Conservation (phyloP, 2,888 invertebrate species). For the Villa cingulata region DNA sequence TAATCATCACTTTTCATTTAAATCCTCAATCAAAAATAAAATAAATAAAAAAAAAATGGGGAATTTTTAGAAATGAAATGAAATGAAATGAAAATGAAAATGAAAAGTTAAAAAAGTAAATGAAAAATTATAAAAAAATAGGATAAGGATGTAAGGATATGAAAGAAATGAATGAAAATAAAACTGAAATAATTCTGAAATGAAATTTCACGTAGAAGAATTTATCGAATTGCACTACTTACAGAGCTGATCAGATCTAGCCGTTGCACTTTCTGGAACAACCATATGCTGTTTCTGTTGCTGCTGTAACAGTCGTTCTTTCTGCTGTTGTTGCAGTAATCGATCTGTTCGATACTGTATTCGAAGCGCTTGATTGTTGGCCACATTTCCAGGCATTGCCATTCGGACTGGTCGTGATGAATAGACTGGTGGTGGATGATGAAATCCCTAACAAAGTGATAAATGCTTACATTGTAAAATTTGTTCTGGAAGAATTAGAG, state of each 20-base stretch:
- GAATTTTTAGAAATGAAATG: background rate
- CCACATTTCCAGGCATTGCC: conserved; percentile 25
- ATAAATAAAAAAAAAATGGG: background rate
- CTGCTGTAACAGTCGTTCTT: conserved; percentile 58
- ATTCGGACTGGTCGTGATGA: conserved; percentile 25
- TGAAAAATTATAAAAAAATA: too few relatives aligned
- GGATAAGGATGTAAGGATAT: too few relatives aligned
- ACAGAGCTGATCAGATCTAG: conserved; percentile 35
- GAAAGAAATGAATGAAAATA: too few relatives aligned
- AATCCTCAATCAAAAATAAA: conserved; percentile 8
- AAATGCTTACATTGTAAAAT: too few relatives aligned
- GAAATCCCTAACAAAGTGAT: conserved; percentile 24
- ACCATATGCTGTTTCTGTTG: conserved; percentile 71
- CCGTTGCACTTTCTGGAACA: conserved; percentile 63
- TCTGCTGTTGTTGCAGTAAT: conserved; percentile 42
- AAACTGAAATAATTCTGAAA: too few relatives aligned
- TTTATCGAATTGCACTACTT: conserved; percentile 17
- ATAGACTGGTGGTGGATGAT: conserved; percentile 34
- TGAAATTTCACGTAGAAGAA: too few relatives aligned
- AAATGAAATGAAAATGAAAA: background rate
- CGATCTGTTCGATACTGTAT: conserved; percentile 25
- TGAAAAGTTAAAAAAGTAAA: too few relatives aligned
- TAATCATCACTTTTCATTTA: conserved; percentile 11
- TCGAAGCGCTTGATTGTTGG: conserved; percentile 23
- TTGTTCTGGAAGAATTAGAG: too few relatives aligned